Percentiles rank a stretch among this genome's conserved stretches.
phyloP scores from a whole-genome alignment of 1,140 invertebrate species.

The Drosophila punjabiensis region DNA sequence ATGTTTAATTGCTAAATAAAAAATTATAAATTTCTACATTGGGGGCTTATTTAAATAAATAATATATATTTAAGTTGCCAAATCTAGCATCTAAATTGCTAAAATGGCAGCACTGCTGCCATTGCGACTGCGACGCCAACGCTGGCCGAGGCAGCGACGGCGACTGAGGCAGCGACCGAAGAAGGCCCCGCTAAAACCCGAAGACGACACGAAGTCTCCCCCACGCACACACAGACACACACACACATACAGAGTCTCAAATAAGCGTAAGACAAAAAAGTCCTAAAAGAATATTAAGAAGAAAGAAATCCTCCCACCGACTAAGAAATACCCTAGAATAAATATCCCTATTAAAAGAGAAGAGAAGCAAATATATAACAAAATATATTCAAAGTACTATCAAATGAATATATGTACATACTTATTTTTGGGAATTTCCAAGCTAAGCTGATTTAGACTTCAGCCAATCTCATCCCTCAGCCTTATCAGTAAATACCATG shows the following conservation, averaged over 20 bases:
- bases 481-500: neutral
- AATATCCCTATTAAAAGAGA: neutral
- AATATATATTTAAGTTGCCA: neutral
- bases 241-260: slow-evolving; percentile 7
- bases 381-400: neutral
- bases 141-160: slow-evolving; percentile 22
- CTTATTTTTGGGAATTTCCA: too few species aligned
- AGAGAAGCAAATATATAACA: too few species aligned
- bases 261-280: slow-evolving; percentile 8
- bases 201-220: slow-evolving; percentile 64
- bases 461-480: neutral
- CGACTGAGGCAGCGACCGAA: slow-evolving; percentile 36
- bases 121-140: slow-evolving; percentile 29
- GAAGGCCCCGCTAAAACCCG: slow-evolving; percentile 61
- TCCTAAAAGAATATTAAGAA: slow-evolving; percentile 7
- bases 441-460: neutral
- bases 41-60: neutral
- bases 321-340: neutral
- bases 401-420: neutral
- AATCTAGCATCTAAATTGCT: neutral
- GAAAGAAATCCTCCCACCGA: neutral
- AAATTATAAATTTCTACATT: neutral
- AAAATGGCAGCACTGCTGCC: neutral
- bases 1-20: too few species aligned
- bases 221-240: slow-evolving; percentile 26